Evolutionary conservation across 1,140 invertebrate genomes (phyloP).

Genomic region (Drosophila virilis): DNA sequence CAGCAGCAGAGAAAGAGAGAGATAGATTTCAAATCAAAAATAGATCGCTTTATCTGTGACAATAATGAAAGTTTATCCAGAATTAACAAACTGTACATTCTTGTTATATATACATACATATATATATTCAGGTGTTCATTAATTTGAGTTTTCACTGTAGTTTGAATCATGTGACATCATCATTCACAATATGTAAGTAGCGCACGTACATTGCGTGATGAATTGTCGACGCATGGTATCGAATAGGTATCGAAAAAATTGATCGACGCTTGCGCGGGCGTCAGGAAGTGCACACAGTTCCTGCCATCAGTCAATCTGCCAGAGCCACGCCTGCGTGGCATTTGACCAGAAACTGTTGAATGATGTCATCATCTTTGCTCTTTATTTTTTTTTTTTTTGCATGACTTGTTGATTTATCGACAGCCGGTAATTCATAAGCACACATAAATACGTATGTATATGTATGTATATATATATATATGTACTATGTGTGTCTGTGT

Average conservation of each 20-base stretch:
- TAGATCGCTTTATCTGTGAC: too few relatives aligned
- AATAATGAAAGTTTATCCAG: too few relatives aligned
- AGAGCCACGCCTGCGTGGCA: slow-evolving; percentile 43
- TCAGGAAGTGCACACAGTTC: slow-evolving; percentile 35
- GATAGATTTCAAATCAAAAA: too few relatives aligned
- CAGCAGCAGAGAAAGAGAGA: too few relatives aligned
- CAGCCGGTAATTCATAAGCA: slow-evolving; percentile 55
- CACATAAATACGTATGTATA: background rate
- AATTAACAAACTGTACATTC: too few relatives aligned
- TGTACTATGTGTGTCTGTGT: slow-evolving; percentile 30
- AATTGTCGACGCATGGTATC: slow-evolving; percentile 38
- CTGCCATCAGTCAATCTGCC: slow-evolving; percentile 2
- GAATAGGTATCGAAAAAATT: slow-evolving; percentile 10
- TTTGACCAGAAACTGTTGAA: slow-evolving; percentile 19
- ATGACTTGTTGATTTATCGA: slow-evolving; percentile 70
- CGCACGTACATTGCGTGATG: slow-evolving; percentile 58
- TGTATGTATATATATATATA: background rate
- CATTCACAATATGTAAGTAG: slow-evolving; percentile 19
- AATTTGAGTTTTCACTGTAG: slow-evolving; percentile 19
- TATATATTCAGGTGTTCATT: background rate
- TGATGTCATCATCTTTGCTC: slow-evolving; percentile 66
- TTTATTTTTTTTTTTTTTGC: slow-evolving; percentile 8
- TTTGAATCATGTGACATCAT: slow-evolving; percentile 77
- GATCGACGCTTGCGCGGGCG: background rate
- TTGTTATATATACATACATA: too few relatives aligned